These are phyloP conservation scores for Phrynocephalus versicolor DNA, from an alignment of 2,113 vertebrate genomes.

Conservation along the genomic window DNA sequence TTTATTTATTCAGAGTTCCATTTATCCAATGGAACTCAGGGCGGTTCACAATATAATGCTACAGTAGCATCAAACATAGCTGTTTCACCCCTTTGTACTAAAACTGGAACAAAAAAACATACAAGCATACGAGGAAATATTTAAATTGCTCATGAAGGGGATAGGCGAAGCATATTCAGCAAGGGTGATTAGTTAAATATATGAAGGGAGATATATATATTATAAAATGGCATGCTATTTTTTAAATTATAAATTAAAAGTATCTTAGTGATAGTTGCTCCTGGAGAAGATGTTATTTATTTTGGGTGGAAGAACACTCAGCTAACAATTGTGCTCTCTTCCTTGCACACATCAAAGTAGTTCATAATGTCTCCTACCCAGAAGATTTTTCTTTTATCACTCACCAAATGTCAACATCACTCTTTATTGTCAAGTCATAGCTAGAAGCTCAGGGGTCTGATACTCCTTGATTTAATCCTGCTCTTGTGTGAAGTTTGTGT, in stretches of 20 bases:
- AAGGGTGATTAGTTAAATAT: neutral
- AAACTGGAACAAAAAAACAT: neutral
- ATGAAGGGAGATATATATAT: neutral
- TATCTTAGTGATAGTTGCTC: neutral
- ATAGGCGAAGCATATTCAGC: neutral
- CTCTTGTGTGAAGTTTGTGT: neutral
- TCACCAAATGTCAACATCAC: slow-evolving; percentile 16
- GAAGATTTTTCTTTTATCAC: neutral
- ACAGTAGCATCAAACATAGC: too few relatives aligned
- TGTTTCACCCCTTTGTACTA: too few relatives aligned
- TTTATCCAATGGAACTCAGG: too few relatives aligned
- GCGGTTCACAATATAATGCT: too few relatives aligned
- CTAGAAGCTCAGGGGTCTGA: neutral
- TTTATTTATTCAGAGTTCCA: too few relatives aligned
- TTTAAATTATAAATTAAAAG: neutral
- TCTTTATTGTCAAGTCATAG: slow-evolving; percentile 14
- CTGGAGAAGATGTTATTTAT: neutral
- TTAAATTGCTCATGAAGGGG: neutral
- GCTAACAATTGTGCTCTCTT: neutral
- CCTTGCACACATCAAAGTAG: neutral
- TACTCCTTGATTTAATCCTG: neutral
- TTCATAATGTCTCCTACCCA: slow-evolving; percentile 1
- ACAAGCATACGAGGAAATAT: neutral
- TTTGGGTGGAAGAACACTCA: neutral
- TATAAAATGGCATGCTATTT: neutral